Base-by-base conservation (phyloP, 2,797 vertebrate species). In the Acanthurus lineatus region DNA sequence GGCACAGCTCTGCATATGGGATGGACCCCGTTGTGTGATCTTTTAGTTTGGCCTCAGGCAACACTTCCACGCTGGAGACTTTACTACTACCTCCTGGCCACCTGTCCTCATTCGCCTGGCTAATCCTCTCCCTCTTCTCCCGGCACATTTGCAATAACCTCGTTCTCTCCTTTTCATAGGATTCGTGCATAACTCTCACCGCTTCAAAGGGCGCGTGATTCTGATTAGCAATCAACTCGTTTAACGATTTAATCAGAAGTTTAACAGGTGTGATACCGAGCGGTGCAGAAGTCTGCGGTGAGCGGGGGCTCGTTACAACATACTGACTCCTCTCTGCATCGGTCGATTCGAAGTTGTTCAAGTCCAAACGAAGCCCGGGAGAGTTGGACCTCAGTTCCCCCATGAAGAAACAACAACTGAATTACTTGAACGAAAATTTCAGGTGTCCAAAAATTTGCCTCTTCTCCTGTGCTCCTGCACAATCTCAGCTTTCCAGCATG, bases 201-300 rank as follows among this genome's bases (percentile, higher is more conserved):
- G 81, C 75, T 54, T 89, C 89, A 2, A 89, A 63, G 1, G 94
- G 88, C 2, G 52, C 32, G 0, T 79, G 83, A 0, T 69, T 63
- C 53, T 56, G 81, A 10, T 93, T 91, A 0, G 88, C 85, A 0
- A 87, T 86, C 17, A 94, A 28, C 53, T 95, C 75, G 19, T 92
- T 92, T 3, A 95, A 77, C 0, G 95, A 91, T 79, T 88, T 91
- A 3, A 94, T 93, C 9, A 96, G 76, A 20, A 96, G 86, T 0
- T 93, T 79, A 5, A 92, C 86, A 0, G 93, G 96, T 87, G 90
- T 93, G 58, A 93, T 53, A 1, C 91, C 88, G 6, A 88, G 70
- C 17, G 59, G 88, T 0, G 91, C 88, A 10, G 88, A 93, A 20
- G 91, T 89, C 67, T 93, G 83, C 70, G 88, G 69, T 0, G 88